Evolutionary conservation across 1,140 invertebrate species (phyloP).

Genomic region (Idris sp.): DNA sequence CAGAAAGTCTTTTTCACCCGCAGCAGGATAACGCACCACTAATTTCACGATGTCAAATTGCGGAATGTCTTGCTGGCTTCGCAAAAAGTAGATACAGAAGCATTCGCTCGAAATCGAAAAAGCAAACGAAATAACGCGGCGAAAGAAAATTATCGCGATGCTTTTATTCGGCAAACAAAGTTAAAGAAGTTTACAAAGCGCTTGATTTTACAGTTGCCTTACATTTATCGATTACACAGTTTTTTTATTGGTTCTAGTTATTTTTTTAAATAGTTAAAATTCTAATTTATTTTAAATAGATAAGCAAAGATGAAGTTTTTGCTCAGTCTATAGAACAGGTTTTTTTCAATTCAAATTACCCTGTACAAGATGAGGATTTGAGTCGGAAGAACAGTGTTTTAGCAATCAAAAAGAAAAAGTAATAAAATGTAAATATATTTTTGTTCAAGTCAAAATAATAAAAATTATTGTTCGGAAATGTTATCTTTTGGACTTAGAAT

Average conservation of each 20-base stretch:
- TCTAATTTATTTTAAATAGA: conserved; percentile 15
- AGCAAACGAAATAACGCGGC: not conserved
- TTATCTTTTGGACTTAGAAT: too few relatives aligned
- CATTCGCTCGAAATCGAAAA: conserved; percentile 22
- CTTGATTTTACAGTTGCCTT: conserved; percentile 26
- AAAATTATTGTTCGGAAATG: too few relatives aligned
- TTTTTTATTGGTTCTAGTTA: conserved; percentile 10
- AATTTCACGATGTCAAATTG: conserved; percentile 56
- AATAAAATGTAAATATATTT: too few relatives aligned
- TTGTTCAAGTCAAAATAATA: too few relatives aligned
- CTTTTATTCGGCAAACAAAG: conserved; percentile 8
- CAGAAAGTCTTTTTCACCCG: conserved; percentile 25
- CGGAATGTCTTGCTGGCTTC: conserved; percentile 42
- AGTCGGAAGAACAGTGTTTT: too few relatives aligned
- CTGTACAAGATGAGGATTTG: too few relatives aligned
- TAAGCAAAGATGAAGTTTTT: too few relatives aligned
- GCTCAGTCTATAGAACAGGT: too few relatives aligned
- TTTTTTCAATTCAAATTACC: too few relatives aligned
- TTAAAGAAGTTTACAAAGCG: conserved; percentile 17
- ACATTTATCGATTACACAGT: conserved; percentile 22
- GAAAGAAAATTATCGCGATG: conserved; percentile 11
- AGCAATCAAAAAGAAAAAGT: too few relatives aligned
- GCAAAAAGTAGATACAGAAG: conserved; percentile 50
- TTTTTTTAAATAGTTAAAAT: conserved; percentile 4
- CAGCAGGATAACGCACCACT: conserved; percentile 47